Conservation (phyloP, 92 coral and sea anemone genomes). For the Blastomussa wellsi region DNA sequence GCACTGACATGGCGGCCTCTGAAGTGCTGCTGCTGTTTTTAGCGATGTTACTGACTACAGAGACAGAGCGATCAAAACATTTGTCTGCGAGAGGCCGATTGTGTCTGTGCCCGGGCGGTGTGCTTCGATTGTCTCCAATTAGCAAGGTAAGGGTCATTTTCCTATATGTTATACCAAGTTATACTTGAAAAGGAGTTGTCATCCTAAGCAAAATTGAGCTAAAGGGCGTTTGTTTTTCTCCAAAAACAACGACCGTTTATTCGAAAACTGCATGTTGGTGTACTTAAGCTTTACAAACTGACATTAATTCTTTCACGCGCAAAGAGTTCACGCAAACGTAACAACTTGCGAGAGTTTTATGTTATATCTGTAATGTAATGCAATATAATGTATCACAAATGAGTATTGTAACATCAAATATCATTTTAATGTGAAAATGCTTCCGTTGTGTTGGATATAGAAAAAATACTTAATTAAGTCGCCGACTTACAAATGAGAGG, state of each 20-base stretch:
- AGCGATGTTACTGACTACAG: not conserved
- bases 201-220: not conserved
- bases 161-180: not conserved
- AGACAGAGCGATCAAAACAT: not conserved
- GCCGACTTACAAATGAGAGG: not conserved
- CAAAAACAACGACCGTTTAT: no score
- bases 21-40: conserved; percentile 4
- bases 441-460: not conserved
- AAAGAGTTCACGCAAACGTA: no score
- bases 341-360: no score
- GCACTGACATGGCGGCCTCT: conserved; percentile 13
- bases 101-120: conserved; percentile 8
- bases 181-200: not conserved
- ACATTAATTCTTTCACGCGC: not conserved
- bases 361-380: no score
- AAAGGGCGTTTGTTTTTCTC: not conserved
- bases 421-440: not conserved
- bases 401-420: no score
- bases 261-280: not conserved
- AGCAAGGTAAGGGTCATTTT: not conserved
- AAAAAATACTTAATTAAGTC: not conserved
- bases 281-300: not conserved
- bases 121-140: not conserved
- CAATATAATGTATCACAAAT: no score
- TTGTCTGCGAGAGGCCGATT: not conserved